These are phyloP conservation scores for Apamea crenata DNA, from an alignment of 2,888 invertebrate species.

Conservation along the genomic window DNA sequence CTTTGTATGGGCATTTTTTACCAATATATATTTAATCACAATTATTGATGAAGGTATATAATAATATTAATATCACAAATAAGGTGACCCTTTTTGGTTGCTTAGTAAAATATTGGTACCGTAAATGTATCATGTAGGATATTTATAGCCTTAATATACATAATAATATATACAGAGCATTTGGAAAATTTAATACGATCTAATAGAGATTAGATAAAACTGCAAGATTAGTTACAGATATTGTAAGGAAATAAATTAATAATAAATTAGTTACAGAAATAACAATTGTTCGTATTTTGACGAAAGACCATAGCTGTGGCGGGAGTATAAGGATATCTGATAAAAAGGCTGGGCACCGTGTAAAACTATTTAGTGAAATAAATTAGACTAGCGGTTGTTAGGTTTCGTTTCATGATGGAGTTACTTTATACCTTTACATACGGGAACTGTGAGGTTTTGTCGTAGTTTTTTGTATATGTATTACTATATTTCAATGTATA, in stretches of 20 bases:
- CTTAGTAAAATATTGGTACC: constrained; percentile 23
- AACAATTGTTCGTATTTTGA: constrained; percentile 48
- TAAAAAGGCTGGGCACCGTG: constrained; percentile 85
- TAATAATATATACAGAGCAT: constrained; percentile 5
- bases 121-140: constrained; percentile 10
- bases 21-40: constrained; percentile 27
- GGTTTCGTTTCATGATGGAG: constrained; percentile 20
- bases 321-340: constrained; percentile 52
- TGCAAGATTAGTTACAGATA: constrained; percentile 30
- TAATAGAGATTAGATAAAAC: background rate
- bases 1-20: constrained; percentile 49
- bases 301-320: constrained; percentile 56
- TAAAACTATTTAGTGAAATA: constrained; percentile 70
- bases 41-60: constrained; percentile 20
- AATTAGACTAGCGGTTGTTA: constrained; percentile 53
- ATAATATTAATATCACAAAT: constrained; percentile 14
- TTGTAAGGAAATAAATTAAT: constrained; percentile 31
- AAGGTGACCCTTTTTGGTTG: constrained; percentile 16
- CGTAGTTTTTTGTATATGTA: constrained; percentile 16
- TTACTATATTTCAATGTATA: constrained; percentile 24
- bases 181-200: constrained; percentile 20
- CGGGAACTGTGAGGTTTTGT: constrained; percentile 71
- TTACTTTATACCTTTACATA: constrained; percentile 49
- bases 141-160: background rate
- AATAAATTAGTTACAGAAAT: too few relatives aligned